A percentile compares a stretch with the other conserved stretches of the same genome.
These are phyloP conservation scores for Ancistrus triradiatus DNA, from an alignment of 2,113 vertebrate genomes.

Conservation along the genomic window DNA sequence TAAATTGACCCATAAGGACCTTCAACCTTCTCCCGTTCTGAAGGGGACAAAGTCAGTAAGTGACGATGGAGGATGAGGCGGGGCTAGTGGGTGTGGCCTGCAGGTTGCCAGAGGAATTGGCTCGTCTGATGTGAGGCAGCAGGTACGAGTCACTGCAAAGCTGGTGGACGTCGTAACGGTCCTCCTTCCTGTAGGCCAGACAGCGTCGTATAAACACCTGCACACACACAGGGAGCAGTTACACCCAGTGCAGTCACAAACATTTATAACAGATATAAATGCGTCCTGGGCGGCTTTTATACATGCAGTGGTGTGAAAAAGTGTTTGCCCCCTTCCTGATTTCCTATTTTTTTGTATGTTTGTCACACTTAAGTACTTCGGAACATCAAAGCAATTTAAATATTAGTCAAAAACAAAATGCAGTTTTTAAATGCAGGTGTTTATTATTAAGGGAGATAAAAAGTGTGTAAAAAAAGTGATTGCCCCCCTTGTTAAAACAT, in stretches of 20 bases:
- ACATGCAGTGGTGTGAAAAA: too few species aligned
- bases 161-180: constrained; percentile 95
- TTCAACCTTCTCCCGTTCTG: constrained; percentile 12
- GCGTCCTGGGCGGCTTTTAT: too few species aligned
- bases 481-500: too few species aligned
- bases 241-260: not conserved
- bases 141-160: constrained; percentile 95
- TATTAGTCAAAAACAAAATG: too few species aligned
- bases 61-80: constrained; percentile 81
- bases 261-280: too few species aligned
- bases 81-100: constrained; percentile 80
- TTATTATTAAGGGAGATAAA: too few species aligned
- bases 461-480: too few species aligned
- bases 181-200: constrained; percentile 97
- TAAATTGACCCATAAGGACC: not conserved
- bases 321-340: too few species aligned
- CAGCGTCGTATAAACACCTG: constrained; percentile 97
- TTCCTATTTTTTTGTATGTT: too few species aligned
- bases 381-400: too few species aligned
- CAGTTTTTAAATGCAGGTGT: too few species aligned
- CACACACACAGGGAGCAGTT: not conserved
- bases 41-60: constrained; percentile 73
- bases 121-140: constrained; percentile 97
- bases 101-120: constrained; percentile 95
- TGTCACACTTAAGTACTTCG: too few species aligned